A percentile compares a stretch with the other conserved stretches of the same genome.
phyloP scores from a whole-genome alignment of 2,888 invertebrate species.

The Gastracanthus pulcherrimus region DNA sequence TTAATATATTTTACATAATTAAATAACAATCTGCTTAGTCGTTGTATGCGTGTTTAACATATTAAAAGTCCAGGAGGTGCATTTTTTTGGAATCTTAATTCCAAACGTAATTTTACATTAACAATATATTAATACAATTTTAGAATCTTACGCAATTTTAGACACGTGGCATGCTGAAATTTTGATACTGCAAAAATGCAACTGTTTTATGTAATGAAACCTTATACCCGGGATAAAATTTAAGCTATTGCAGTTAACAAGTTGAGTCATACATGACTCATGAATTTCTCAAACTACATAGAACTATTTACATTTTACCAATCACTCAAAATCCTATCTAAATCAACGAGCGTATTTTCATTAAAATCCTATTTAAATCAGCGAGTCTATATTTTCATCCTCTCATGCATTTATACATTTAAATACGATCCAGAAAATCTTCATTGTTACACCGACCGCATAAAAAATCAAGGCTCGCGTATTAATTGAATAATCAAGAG shows the following conservation, averaged over 20 bases:
- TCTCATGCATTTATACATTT: no score
- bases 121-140: neutral
- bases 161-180: neutral
- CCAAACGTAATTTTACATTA: neutral
- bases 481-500: neutral
- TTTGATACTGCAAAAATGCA: neutral
- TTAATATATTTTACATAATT: conserved; percentile 35
- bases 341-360: no score
- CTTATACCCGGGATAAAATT: neutral
- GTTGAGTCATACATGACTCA: neutral
- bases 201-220: neutral
- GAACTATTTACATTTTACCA: neutral
- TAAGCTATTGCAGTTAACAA: neutral
- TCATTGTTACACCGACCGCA: no score
- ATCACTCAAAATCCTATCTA: neutral
- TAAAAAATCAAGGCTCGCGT: neutral
- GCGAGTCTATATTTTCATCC: no score
- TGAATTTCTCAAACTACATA: neutral
- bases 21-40: neutral
- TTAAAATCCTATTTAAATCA: no score
- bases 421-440: no score
- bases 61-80: no score
- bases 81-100: no score
- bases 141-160: neutral
- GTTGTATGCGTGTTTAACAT: no score